Base-by-base conservation (phyloP, 2,113 vertebrate genomes). In the Hemicordylus capensis region DNA sequence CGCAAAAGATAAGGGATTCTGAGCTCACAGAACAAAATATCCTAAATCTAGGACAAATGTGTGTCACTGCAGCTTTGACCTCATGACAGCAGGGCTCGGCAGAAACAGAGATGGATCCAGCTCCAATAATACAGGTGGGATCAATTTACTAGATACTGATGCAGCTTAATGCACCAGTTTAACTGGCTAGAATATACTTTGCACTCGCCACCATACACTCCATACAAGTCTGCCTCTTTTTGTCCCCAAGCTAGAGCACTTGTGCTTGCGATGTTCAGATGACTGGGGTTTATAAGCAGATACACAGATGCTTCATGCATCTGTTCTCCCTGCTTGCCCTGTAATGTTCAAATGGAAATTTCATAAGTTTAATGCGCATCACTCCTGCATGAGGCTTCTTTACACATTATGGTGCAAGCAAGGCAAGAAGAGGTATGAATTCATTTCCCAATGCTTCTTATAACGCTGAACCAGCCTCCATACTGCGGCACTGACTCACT, bases 401-500 rank as follows among this genome's bases (percentile, higher is more conserved):
- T 76, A 9, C 26, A 56, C 14, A 44, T 61, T 17, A 34, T 39
- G 4, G 59, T 37, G 26, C 17, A 51, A 20, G 10, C 15, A 39
- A n/a, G 67, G 46, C 51, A 59, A 46, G 51, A 20, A 44, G 4
- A 24, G 78, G 34, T 19, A 37, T n/a, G 20, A n/a, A 48, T 28
- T 44, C 19, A 34, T 67, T 12, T 24, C 26, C 42, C 48, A 56
- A 46, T 9, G 11, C 26, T 75, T 84, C 7, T 28, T 39, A 14
- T 7, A 8, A 77, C 51, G n/a, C 80, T 76, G 39, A n/a, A 1
- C 77, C 17, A 28, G 76, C 74, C 75, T 56, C 4, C 73, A 74
- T 0, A 2, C 8, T 15, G 63, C n/a, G 46, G 10, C 48, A 58
- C 11, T 26, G n/a, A n/a, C n/a, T n/a, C n/a, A n/a, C n/a, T n/a